Base-by-base conservation (phyloP, 2,797 vertebrate species). In the Lagocephalus sceleratus region DNA sequence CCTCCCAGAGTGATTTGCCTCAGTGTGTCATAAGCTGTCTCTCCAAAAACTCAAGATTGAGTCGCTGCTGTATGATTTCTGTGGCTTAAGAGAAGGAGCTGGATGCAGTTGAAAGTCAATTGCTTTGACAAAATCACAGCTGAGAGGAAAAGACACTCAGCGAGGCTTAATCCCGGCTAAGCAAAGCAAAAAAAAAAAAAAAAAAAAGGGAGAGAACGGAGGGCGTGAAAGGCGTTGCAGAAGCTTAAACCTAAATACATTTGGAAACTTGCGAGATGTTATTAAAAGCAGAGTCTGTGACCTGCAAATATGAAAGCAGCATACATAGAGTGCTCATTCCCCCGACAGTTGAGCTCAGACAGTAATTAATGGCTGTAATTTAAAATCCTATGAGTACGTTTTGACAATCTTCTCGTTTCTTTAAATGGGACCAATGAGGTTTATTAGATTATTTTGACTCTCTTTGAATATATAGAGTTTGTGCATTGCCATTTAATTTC, bases 41-140 rank as follows among this genome's bases (percentile, higher is more conserved):
- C 63, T 20, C 21, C 35, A 58, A 79, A 80, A 66, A 77, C 39
- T 63, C 20, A 63, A 75, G 61, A 73, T 64, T 72, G 71, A 71
- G 78, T 82, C 52, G 43, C 71, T 39, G 51, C 75, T 70, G 26
- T 69, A 63, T 57, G 57, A 57, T 71, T 66, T 68, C 60, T 43
- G 62, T 72, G 78, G 75, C 72, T 84, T 75, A 76, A 66, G 61
- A 66, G 60, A 65, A 75, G 58, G 57, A 77, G 71, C 68, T 26
- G 53, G 57, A 80, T 41, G 49, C 55, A 20, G 60, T 57, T 73
- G 70, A 73, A 84, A 78, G 73, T 82, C 79, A 76, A 81, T 79
- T 81, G 60, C 67, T 71, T 75, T 62, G 61, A 82, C 63, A 70
- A 72, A 78, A 83, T 79, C 65, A 71, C 56, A 62, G 58, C 35